phyloP scores from a whole-genome alignment of 2,888 invertebrate species.

The Anagyrus pseudococci region DNA sequence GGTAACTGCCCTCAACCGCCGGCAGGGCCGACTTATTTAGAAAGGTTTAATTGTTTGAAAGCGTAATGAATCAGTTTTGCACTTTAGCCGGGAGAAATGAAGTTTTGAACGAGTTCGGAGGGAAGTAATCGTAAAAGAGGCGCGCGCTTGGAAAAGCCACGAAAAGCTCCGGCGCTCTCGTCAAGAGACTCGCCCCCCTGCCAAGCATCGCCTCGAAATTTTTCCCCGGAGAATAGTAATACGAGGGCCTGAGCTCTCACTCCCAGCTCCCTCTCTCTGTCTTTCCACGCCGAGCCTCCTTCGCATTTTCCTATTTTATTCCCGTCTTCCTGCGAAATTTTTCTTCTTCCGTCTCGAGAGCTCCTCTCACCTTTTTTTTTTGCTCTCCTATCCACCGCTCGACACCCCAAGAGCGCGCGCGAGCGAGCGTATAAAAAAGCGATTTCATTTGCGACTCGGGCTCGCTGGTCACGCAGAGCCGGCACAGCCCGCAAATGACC shows the following conservation, averaged over 20 bases:
- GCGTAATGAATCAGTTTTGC: conserved; percentile 36
- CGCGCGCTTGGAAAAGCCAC: not conserved
- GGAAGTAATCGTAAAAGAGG: conserved; percentile 23
- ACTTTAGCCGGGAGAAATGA: conserved; percentile 27
- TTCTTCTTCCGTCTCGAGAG: too few species aligned
- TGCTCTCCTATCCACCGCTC: not conserved
- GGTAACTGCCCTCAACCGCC: too few species aligned
- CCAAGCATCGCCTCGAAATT: conserved; percentile 30
- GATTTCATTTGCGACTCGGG: too few species aligned
- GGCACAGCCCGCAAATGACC: too few species aligned
- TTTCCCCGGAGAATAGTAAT: conserved; percentile 41
- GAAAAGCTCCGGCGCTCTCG: conserved; percentile 25
- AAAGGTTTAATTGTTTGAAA: conserved; percentile 13
- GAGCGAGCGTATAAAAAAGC: too few species aligned
- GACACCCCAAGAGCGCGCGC: too few species aligned
- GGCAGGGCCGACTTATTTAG: too few species aligned
- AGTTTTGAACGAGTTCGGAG: conserved; percentile 27
- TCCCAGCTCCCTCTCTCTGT: conserved; percentile 21
- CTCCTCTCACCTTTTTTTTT: conserved; percentile 11
- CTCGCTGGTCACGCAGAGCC: too few species aligned
- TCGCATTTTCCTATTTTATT: too few species aligned
- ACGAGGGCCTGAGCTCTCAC: conserved; percentile 14
- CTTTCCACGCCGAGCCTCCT: conserved; percentile 14
- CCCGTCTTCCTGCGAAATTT: too few species aligned
- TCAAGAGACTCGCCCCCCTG: conserved; percentile 5